phyloP scores from a whole-genome alignment of 2,888 invertebrate genomes.

The Hypselothyrea guttata region DNA sequence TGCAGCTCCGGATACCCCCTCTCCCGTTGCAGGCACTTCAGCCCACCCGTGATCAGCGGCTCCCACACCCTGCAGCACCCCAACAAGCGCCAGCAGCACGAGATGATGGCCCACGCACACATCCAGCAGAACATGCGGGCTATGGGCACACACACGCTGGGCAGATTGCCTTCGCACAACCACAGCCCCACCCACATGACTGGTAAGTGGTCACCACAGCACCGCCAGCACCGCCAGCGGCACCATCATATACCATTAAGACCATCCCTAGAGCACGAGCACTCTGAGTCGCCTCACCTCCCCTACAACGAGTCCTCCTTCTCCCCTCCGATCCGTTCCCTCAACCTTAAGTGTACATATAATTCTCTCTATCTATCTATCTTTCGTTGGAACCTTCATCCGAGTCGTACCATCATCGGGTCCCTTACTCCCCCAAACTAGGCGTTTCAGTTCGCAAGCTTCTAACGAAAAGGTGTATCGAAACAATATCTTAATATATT shows the following conservation, averaged over 20 bases:
- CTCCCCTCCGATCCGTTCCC: too few relatives aligned
- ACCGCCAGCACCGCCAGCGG: conserved; percentile 9
- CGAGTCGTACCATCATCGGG: too few relatives aligned
- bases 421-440: too few relatives aligned
- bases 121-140: conserved; percentile 83
- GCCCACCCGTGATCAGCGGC: conserved; percentile 82
- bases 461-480: too few relatives aligned
- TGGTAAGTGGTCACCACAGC: conserved; percentile 72
- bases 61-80: conserved; percentile 83
- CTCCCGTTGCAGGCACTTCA: conserved; percentile 79
- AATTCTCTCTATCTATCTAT: too few relatives aligned
- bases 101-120: conserved; percentile 83
- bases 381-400: too few relatives aligned
- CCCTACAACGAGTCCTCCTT: too few relatives aligned
- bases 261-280: not conserved
- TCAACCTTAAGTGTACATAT: too few relatives aligned
- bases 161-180: conserved; percentile 85
- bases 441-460: too few relatives aligned
- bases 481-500: too few relatives aligned
- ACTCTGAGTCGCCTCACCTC: too few relatives aligned
- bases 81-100: conserved; percentile 81
- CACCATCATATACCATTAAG: conserved; percentile 9
- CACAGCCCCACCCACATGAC: conserved; percentile 85
- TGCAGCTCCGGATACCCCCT: conserved; percentile 31
- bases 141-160: conserved; percentile 86